These are phyloP conservation scores for Strigamia maritima DNA, from an alignment of 2,888 invertebrate species.

Conservation along the genomic window DNA sequence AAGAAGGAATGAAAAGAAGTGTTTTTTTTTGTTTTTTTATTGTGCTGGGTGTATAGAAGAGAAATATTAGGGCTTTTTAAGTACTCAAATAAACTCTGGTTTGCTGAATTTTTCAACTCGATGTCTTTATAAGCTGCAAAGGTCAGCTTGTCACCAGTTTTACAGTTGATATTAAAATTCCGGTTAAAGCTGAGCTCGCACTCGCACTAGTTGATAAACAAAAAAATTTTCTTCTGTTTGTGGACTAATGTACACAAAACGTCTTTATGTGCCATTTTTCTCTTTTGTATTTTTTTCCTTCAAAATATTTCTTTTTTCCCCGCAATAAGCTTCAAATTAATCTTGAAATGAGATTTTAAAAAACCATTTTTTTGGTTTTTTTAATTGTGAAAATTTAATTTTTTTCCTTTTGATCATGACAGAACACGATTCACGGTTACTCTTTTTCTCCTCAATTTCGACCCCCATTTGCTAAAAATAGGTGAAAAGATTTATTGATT, in stretches of 20 bases:
- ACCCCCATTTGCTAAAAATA: neutral
- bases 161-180: neutral
- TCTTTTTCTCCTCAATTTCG: neutral
- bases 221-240: neutral
- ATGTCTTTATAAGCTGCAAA: neutral
- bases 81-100: neutral
- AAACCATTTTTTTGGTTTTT: too few relatives aligned
- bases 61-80: neutral
- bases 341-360: too few relatives aligned
- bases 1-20: conserved; percentile 38
- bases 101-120: neutral
- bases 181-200: neutral
- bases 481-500: neutral
- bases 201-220: neutral
- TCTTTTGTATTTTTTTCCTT: too few relatives aligned
- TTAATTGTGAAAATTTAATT: too few relatives aligned
- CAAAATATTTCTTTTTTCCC: too few relatives aligned
- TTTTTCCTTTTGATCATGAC: neutral
- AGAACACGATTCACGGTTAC: neutral
- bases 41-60: neutral
- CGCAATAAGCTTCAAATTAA: too few relatives aligned
- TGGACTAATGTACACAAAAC: too few relatives aligned
- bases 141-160: neutral
- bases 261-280: too few relatives aligned
- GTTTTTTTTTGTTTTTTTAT: neutral